Conservation (phyloP, 2,888 invertebrate species). For the Hemithea aestivaria region DNA sequence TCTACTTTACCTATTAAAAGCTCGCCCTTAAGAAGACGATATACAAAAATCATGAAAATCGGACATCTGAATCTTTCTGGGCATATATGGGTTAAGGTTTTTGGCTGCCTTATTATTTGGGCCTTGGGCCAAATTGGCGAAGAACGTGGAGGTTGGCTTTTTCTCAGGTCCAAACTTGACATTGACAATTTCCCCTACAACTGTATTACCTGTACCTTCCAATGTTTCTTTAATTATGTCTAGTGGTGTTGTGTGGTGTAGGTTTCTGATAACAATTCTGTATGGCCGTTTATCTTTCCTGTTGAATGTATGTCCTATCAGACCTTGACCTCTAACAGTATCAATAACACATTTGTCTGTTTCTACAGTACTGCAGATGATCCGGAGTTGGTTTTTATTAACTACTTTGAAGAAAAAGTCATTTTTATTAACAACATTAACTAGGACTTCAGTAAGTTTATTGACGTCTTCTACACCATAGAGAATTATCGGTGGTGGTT, state of each 20-base stretch:
- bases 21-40: no score
- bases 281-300: not conserved
- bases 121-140: not conserved
- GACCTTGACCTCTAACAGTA: no score
- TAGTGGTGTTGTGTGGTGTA: constrained; percentile 1
- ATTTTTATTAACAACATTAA: not conserved
- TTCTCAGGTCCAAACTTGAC: not conserved
- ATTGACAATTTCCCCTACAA: not conserved
- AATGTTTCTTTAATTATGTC: not conserved
- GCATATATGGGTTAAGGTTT: not conserved
- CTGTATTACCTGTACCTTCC: not conserved
- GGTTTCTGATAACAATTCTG: not conserved
- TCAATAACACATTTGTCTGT: no score
- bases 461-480: constrained; percentile 3
- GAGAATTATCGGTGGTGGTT: constrained; percentile 4
- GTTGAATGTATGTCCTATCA: constrained; percentile 1
- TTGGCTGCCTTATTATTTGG: not conserved
- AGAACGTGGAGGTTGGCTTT: not conserved
- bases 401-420: constrained; percentile 3
- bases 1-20: no score
- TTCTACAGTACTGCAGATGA: not conserved
- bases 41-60: no score
- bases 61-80: not conserved
- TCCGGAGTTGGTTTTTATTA: constrained; percentile 2
- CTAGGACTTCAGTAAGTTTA: constrained; percentile 1